Evolutionary conservation across 1,140 invertebrate species (phyloP).

Genomic region (Neuroterus valhalla): DNA sequence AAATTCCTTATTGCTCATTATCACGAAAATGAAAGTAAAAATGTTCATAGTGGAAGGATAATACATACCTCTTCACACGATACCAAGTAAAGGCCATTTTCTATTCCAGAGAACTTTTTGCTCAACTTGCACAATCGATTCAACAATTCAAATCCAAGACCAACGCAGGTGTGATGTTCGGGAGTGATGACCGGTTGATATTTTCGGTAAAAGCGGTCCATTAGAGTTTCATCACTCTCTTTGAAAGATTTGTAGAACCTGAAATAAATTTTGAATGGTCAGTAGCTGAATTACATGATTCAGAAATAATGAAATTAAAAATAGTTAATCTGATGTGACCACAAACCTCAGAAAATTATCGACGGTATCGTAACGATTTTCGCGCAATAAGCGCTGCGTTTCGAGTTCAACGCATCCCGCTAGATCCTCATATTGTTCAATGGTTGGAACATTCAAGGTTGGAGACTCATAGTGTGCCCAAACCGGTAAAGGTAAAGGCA

Average conservation of each 20-base stretch:
- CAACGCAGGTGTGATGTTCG: constrained; percentile 91
- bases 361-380: constrained; percentile 90
- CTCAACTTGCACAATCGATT: constrained; percentile 76
- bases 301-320: neutral
- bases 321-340: neutral
- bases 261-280: constrained; percentile 31
- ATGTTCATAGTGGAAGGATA: constrained; percentile 18
- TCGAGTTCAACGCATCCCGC: constrained; percentile 84
- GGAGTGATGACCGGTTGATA: constrained; percentile 86
- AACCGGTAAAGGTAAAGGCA: constrained; percentile 73
- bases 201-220: constrained; percentile 82
- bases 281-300: constrained; percentile 30
- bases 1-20: neutral
- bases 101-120: constrained; percentile 80
- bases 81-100: constrained; percentile 82
- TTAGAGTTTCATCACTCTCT: constrained; percentile 76
- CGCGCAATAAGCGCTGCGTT: constrained; percentile 84
- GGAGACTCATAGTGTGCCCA: constrained; percentile 74
- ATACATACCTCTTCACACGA: constrained; percentile 88
- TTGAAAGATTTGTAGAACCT: constrained; percentile 85
- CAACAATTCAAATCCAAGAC: constrained; percentile 87
- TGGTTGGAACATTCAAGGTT: constrained; percentile 75
- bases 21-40: neutral
- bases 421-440: constrained; percentile 87
- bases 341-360: constrained; percentile 84